Evolutionary conservation across 2,113 vertebrate species (phyloP).

Genomic region (Aspidoscelis tigris): DNA sequence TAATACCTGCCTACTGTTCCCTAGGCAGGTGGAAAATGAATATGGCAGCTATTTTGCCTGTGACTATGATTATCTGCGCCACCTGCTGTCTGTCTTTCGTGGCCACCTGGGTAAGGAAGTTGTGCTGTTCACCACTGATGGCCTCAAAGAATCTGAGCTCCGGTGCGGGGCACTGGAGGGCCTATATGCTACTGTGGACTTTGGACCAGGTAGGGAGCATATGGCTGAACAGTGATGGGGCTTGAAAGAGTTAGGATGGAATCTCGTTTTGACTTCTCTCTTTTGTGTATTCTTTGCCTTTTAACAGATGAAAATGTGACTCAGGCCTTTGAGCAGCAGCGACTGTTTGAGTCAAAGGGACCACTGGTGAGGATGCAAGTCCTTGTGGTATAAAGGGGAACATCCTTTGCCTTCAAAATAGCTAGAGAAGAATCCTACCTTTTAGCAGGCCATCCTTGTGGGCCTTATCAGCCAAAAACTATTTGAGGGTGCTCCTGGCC

Average conservation of each 20-base stretch:
- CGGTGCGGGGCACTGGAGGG: conserved; percentile 87
- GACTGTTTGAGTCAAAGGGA: conserved; percentile 84
- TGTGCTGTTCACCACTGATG: conserved; percentile 93
- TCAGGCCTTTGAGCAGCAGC: conserved; percentile 82
- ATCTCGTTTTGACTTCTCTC: neutral
- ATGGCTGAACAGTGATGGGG: neutral
- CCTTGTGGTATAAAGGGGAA: neutral
- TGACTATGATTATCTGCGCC: conserved; percentile 86
- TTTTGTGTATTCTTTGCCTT: neutral
- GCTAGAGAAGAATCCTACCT: neutral
- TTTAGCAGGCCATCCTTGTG: neutral
- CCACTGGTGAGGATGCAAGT: conserved; percentile 84
- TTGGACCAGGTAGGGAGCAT: conserved; percentile 86
- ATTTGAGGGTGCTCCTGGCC: neutral
- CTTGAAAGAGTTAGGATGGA: neutral
- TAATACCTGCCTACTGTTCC: neutral
- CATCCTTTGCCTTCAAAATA: neutral
- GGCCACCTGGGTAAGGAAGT: conserved; percentile 82
- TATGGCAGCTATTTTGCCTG: conserved; percentile 93
- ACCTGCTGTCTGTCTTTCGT: conserved; percentile 83
- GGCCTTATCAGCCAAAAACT: neutral
- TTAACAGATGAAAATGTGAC: conserved; percentile 84
- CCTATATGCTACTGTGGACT: conserved; percentile 91
- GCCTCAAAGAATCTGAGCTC: conserved; percentile 79
- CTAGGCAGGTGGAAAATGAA: conserved; percentile 90